These are phyloP conservation scores for Phocoena phocoena DNA, from an alignment of 2,113 vertebrate genomes.

Conservation along the genomic window DNA sequence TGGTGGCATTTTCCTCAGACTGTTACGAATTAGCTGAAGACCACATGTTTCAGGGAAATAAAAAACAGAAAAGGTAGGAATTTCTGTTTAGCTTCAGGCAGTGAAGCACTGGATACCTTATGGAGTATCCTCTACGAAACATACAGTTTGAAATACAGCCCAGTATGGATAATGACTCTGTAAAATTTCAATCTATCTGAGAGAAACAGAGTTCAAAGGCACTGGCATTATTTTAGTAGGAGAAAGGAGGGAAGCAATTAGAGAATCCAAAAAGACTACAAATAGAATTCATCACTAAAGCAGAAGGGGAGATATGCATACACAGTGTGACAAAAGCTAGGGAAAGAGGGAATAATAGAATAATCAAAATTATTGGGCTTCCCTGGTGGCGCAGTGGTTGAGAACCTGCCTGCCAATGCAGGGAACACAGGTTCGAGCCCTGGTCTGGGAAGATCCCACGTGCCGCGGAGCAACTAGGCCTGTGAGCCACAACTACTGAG, in stretches of 20 bases:
- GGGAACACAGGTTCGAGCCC: no score
- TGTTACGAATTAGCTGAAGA: conserved; percentile 70
- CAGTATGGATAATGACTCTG: background rate
- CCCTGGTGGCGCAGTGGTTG: no score
- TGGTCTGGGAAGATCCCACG: no score
- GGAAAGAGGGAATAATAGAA: background rate
- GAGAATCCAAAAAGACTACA: background rate
- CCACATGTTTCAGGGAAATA: conserved; percentile 67
- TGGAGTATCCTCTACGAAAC: background rate
- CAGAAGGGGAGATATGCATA: background rate
- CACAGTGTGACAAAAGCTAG: background rate
- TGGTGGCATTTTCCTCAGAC: conserved; percentile 62
- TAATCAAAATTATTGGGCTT: background rate
- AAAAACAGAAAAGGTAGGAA: conserved; percentile 70
- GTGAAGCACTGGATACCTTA: background rate
- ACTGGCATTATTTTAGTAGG: background rate
- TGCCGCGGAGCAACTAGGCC: no score
- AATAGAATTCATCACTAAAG: background rate
- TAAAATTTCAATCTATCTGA: background rate
- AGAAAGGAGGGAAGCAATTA: background rate
- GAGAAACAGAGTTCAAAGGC: background rate
- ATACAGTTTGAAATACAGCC: conserved; percentile 22
- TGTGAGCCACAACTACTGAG: no score
- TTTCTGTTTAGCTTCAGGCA: conserved; percentile 52
- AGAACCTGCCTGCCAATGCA: no score